These are phyloP conservation scores for Dascillus cervinus DNA, from an alignment of 2,888 invertebrate species.

Conservation along the genomic window DNA sequence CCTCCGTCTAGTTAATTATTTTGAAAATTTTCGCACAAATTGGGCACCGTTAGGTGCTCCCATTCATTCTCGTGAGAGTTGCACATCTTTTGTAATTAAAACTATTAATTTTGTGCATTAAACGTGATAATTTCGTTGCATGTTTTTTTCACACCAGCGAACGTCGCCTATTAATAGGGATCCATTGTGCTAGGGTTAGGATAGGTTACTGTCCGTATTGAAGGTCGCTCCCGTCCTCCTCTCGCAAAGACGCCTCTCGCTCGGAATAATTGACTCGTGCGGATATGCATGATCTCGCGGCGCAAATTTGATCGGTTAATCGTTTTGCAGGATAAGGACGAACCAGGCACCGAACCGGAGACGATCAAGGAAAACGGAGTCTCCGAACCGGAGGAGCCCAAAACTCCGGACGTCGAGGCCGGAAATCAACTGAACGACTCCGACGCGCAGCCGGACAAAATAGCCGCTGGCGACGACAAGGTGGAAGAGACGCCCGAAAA, in stretches of 20 bases:
- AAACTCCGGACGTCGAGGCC: constrained; percentile 32
- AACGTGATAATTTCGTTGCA: constrained; percentile 1
- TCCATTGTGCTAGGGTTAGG: constrained; percentile 22
- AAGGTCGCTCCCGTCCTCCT: constrained; percentile 19
- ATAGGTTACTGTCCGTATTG: constrained; percentile 28
- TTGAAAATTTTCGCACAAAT: neutral
- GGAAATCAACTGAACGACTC: constrained; percentile 40
- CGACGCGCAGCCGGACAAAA: constrained; percentile 32
- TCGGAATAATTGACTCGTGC: neutral
- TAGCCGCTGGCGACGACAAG: constrained; percentile 18
- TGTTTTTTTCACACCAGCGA: constrained; percentile 9
- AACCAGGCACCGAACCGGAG: constrained; percentile 29
- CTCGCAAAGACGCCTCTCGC: neutral
- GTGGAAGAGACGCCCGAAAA: constrained; percentile 28
- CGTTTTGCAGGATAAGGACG: constrained; percentile 37
- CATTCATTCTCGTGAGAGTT: too few species aligned
- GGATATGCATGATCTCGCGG: neutral
- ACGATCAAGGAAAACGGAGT: constrained; percentile 37
- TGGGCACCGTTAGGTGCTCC: neutral
- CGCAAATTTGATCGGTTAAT: neutral
- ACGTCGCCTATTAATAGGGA: constrained; percentile 12
- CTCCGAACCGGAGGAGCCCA: constrained; percentile 31
- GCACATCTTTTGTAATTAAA: too few species aligned
- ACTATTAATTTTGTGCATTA: constrained; percentile 1
- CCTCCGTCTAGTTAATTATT: neutral